phyloP scores from a whole-genome alignment of 2,888 invertebrate species.

The Tupiocoris notatus region DNA sequence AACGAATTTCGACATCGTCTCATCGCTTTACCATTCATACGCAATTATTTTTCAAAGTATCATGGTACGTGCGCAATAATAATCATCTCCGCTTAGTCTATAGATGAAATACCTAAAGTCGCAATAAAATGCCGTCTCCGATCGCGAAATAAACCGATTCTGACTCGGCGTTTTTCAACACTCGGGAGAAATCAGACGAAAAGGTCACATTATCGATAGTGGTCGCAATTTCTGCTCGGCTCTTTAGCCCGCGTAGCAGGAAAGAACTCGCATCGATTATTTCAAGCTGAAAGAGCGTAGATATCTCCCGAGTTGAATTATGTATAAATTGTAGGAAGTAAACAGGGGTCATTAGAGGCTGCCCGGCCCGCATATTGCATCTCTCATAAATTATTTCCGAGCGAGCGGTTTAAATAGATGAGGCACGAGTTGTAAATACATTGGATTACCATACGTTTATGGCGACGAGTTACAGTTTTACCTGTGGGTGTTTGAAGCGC shows the following conservation, averaged over 20 bases:
- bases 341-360: background rate
- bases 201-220: no score
- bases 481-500: background rate
- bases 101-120: no score
- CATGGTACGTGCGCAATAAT: no score
- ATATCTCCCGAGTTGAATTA: background rate
- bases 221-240: background rate
- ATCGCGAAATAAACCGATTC: no score
- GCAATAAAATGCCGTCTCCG: no score
- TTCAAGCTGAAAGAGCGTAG: background rate
- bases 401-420: background rate
- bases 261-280: background rate
- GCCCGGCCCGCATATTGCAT: background rate
- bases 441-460: background rate
- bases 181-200: no score
- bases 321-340: background rate
- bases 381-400: background rate
- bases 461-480: background rate
- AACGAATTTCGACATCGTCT: no score
- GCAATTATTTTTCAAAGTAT: no score
- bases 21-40: no score
- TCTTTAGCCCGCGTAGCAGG: background rate
- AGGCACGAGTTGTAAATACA: background rate
- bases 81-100: no score
- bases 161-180: no score